These are phyloP conservation scores for Chionoecetes opilio DNA, from an alignment of 1,140 invertebrate species.

Conservation along the genomic window DNA sequence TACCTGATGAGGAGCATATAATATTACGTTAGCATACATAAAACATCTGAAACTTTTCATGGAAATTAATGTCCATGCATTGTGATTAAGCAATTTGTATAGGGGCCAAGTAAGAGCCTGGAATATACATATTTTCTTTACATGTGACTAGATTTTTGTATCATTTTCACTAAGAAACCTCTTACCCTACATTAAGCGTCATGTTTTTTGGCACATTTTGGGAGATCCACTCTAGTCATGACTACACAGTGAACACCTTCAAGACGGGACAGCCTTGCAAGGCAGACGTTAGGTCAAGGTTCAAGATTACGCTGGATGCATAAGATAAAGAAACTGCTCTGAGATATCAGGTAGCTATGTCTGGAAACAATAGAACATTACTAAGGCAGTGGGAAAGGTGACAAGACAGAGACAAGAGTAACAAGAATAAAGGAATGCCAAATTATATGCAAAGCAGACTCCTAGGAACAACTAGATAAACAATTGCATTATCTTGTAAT, in stretches of 20 bases:
- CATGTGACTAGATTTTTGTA: neutral
- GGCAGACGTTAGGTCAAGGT: neutral
- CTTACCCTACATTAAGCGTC: conserved; percentile 47
- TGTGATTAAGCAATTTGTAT: neutral
- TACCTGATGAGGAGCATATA: neutral
- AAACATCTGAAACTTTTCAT: neutral
- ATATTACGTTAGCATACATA: neutral
- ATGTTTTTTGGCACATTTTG: conserved; percentile 19
- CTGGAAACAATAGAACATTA: neutral
- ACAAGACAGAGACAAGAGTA: neutral
- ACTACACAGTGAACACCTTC: neutral
- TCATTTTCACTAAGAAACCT: conserved; percentile 41
- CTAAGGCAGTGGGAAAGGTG: conserved; percentile 1
- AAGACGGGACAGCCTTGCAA: neutral
- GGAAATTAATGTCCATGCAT: neutral
- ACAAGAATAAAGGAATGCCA: conserved; percentile 19
- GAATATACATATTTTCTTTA: conserved; percentile 21
- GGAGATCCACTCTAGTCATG: neutral
- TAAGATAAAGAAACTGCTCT: conserved; percentile 6
- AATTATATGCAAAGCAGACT: conserved; percentile 11
- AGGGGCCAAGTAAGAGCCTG: neutral
- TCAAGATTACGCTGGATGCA: neutral
- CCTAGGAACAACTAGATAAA: neutral
- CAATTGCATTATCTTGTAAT: neutral
- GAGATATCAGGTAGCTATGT: conserved; percentile 19